These are phyloP conservation scores for Anisognathus igniventris DNA, from an alignment of 2,797 vertebrate genomes.

Conservation along the genomic window DNA sequence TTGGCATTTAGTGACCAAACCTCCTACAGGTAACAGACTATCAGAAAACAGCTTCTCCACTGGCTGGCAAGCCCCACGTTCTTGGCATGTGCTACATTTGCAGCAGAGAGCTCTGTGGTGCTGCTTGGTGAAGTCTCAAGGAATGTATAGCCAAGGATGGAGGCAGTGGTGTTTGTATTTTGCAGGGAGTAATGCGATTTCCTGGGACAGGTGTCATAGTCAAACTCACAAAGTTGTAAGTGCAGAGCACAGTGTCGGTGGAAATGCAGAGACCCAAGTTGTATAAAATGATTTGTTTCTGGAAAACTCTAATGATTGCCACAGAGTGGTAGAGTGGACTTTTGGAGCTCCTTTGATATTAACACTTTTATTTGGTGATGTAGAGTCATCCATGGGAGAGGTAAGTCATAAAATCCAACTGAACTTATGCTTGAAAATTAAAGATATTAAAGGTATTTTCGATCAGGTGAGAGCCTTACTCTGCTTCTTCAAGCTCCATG, in stretches of 20 bases:
- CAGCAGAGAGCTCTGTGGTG: background rate
- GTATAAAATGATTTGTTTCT: background rate
- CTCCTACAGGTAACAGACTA: background rate
- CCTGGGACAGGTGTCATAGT: background rate
- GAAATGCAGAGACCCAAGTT: background rate
- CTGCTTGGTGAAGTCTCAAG: background rate
- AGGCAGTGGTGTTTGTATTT: background rate
- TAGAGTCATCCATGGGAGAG: background rate
- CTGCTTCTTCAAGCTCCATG: background rate
- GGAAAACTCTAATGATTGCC: background rate
- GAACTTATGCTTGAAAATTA: background rate
- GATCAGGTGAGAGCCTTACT: background rate
- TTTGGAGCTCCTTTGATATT: background rate
- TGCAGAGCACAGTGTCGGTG: background rate
- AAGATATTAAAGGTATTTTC: background rate
- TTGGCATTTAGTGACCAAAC: background rate
- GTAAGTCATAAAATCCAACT: background rate
- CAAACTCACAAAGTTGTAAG: background rate
- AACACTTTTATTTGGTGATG: background rate
- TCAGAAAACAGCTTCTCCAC: background rate
- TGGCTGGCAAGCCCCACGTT: background rate
- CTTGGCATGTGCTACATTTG: background rate
- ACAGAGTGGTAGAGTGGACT: background rate
- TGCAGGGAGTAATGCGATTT: background rate
- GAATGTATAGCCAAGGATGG: background rate